phyloP scores from a whole-genome alignment of 2,888 invertebrate genomes.

The Thumatha senex region DNA sequence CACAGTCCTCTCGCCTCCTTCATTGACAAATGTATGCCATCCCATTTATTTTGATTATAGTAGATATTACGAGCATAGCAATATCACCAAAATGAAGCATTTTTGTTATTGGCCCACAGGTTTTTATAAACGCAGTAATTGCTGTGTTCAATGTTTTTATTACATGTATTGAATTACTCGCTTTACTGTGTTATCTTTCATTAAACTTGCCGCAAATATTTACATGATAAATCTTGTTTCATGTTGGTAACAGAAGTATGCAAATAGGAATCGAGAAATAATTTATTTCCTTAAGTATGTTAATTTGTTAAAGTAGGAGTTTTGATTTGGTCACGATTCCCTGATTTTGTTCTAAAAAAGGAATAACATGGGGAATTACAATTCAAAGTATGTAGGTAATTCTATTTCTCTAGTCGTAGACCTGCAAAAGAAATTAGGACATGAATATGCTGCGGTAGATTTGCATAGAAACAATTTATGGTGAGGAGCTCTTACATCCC shows the following conservation, averaged over 20 bases:
- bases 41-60: too few species aligned
- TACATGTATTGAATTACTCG: conserved; percentile 21
- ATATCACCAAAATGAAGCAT: too few species aligned
- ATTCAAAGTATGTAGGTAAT: too few species aligned
- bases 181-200: conserved; percentile 21
- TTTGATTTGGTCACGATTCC: not conserved
- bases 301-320: not conserved
- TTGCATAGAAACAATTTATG: too few species aligned
- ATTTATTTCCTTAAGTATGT: not conserved
- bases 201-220: conserved; percentile 22
- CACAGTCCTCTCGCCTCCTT: too few species aligned
- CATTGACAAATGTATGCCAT: too few species aligned
- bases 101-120: not conserved
- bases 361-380: too few species aligned
- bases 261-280: conserved; percentile 4
- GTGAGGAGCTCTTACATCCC: too few species aligned
- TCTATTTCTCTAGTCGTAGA: too few species aligned
- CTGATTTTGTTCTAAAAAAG: not conserved
- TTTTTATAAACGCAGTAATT: conserved; percentile 20
- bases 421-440: too few species aligned
- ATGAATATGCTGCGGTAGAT: too few species aligned
- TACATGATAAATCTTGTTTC: conserved; percentile 18
- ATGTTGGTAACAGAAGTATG: conserved; percentile 13
- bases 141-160: conserved; percentile 21
- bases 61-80: too few species aligned